Base-by-base conservation (phyloP, 1,140 invertebrate species). In the Dermatophagoides farinae region DNA sequence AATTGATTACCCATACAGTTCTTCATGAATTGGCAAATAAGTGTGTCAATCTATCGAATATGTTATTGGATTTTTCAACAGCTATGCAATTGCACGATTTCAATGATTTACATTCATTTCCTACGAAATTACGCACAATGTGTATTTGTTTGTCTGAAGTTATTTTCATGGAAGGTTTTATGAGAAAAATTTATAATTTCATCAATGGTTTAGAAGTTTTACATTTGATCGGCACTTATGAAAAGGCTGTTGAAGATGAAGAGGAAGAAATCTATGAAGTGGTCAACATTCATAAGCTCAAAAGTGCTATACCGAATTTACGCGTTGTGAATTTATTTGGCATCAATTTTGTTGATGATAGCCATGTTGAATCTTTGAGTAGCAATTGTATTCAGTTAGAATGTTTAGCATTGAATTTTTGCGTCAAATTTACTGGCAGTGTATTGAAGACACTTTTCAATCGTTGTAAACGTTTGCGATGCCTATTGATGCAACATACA, bases 141-240 rank as follows among this genome's bases (percentile, higher is more conserved):
- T 97, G 92, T 71, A 88, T 99, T 67, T 98, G 95, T 68, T 74
- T 99, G 0, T 97, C 91, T 0, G 95, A 98, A 72, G 95, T 98
- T 51, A 99, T 99, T 70, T 99, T 99, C 73, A 92, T 99, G 85
- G 96, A 99, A 73, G 96, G 95, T n/a, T 98, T 99, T 70, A 97
- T 99, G 90, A 76, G 96, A 62, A 95, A 98, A 74, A 97, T 98
- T 64, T 98, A 99, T 72, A 97, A 97, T 70, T 98, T 97, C 70
- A 95, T 99, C 67, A 97, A 97, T 64, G 95, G 93, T 10, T 71
- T 99, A n/a, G 90, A 98, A 78, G 88, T 97, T 62, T 76, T 99
- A 38, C 95, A 98, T 76, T 77, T 99, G 23, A 91, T 99, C 70
- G 96, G 89, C 89, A 98, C 95, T 0, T 98, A 98, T 71, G 96